Evolutionary conservation across 1,140 invertebrate species (phyloP).

Genomic region (Drosophila ambigua): DNA sequence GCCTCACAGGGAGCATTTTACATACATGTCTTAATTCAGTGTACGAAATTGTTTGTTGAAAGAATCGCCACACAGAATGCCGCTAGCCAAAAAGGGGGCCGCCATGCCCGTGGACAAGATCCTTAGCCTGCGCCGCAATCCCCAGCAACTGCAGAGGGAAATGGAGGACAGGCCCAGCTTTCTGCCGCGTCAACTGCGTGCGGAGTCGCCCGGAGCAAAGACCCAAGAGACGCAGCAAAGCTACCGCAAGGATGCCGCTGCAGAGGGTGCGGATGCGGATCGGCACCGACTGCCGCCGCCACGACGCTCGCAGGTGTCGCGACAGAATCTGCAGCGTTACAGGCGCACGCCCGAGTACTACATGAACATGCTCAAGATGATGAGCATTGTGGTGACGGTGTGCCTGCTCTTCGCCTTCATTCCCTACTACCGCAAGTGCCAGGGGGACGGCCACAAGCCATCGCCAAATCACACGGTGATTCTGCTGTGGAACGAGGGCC

Average conservation of each 20-base stretch:
- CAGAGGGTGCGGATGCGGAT: conserved; percentile 7
- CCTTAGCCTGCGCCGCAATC: conserved; percentile 27
- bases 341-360: conserved; percentile 2
- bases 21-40: too few relatives aligned
- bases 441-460: not conserved
- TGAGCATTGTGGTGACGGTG: conserved; percentile 12
- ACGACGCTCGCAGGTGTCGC: conserved; percentile 22
- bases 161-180: conserved; percentile 25
- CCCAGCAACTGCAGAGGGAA: conserved; percentile 8
- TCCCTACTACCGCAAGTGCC: not conserved
- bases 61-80: not conserved
- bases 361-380: conserved; percentile 12
- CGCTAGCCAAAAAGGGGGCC: conserved; percentile 12
- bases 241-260: not conserved
- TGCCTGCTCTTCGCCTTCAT: conserved; percentile 24
- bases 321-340: conserved; percentile 1
- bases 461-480: conserved; percentile 11
- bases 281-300: conserved; percentile 34
- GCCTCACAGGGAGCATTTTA: too few relatives aligned
- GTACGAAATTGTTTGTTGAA: not conserved
- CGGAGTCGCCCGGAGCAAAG: not conserved
- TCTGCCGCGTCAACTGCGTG: conserved; percentile 17
- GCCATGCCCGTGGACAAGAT: conserved; percentile 36
- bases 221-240: not conserved
- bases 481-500: conserved; percentile 47